phyloP scores from a whole-genome alignment of 1,140 invertebrate genomes.

The Microplitis mediator region DNA sequence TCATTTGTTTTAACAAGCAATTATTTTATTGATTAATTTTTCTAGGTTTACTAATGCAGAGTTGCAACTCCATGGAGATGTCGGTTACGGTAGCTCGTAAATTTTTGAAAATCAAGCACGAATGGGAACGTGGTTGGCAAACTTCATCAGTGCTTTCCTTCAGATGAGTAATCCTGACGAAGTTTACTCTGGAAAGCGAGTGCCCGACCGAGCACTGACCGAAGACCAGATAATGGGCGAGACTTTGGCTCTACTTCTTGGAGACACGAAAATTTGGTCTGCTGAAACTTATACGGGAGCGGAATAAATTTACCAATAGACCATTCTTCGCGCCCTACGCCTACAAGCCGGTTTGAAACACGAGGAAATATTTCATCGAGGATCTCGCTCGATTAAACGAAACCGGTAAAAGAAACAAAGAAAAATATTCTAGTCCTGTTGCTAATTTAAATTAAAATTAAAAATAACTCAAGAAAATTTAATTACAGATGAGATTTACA shows the following conservation, averaged over 20 bases:
- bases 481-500: slow-evolving; percentile 77
- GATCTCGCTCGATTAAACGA: slow-evolving; percentile 83
- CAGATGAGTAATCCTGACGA: slow-evolving; percentile 93
- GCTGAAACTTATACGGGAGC: slow-evolving; percentile 93
- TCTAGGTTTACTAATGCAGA: slow-evolving; percentile 74
- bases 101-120: slow-evolving; percentile 95
- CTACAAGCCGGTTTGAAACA: slow-evolving; percentile 85
- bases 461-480: slow-evolving; percentile 2
- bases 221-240: slow-evolving; percentile 95
- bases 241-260: slow-evolving; percentile 87
- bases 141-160: slow-evolving; percentile 93
- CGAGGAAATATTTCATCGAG: slow-evolving; percentile 84
- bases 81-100: slow-evolving; percentile 82
- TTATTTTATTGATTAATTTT: slow-evolving; percentile 2
- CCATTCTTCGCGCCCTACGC: slow-evolving; percentile 94
- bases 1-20: slow-evolving; percentile 2
- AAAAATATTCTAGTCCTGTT: background rate
- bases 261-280: slow-evolving; percentile 89
- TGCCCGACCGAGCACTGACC: slow-evolving; percentile 85
- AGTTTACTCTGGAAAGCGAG: slow-evolving; percentile 89
- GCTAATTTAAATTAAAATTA: too few relatives aligned
- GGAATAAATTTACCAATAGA: slow-evolving; percentile 92
- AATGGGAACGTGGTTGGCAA: slow-evolving; percentile 91
- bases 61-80: slow-evolving; percentile 79
- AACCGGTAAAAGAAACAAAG: slow-evolving; percentile 63